A percentile compares a stretch with the other conserved stretches of the same genome.
Conservation (phyloP, 2,797 vertebrate genomes). For the Holocentrus rufus region DNA sequence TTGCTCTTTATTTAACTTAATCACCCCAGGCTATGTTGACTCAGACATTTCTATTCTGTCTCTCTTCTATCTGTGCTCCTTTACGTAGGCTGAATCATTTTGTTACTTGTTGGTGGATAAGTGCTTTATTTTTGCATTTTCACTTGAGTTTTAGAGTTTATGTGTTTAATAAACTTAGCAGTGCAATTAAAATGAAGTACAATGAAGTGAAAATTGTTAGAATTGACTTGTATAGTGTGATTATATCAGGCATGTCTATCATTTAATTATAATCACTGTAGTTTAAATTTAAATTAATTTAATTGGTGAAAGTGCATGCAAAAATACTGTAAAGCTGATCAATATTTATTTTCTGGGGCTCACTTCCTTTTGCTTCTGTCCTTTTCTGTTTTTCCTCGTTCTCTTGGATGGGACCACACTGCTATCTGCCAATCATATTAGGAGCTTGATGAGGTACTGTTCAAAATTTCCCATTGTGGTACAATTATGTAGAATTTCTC, state of each 20-base stretch:
- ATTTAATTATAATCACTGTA: conserved; percentile 4
- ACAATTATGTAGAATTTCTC: not conserved
- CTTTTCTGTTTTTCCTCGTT: conserved; percentile 73
- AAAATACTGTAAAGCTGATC: conserved; percentile 36
- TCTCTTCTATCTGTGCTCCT: conserved; percentile 13
- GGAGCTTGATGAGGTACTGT: conserved; percentile 99
- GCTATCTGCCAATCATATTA: conserved; percentile 88
- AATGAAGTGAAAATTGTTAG: not conserved
- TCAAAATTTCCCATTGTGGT: conserved; percentile 39
- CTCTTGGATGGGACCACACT: conserved; percentile 85
- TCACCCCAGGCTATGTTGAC: not conserved
- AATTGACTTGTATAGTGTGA: conserved; percentile 1
- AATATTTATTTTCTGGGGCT: conserved; percentile 63
- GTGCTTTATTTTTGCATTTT: conserved; percentile 9
- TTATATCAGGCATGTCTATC: not conserved
- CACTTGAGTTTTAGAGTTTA: conserved; percentile 1
- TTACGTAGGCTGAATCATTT: conserved; percentile 9
- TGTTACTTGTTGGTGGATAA: not conserved
- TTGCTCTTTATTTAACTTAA: not conserved
- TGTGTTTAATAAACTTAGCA: not conserved
- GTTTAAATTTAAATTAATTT: not conserved
- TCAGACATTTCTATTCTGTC: not conserved
- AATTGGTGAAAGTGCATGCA: conserved; percentile 20
- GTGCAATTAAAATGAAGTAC: too few relatives aligned
- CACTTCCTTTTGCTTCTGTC: conserved; percentile 80